Percentiles rank a stretch among this genome's conserved stretches.
phyloP scores from a whole-genome alignment of 2,797 vertebrate genomes.

The Hippopotamyrus pictus region DNA sequence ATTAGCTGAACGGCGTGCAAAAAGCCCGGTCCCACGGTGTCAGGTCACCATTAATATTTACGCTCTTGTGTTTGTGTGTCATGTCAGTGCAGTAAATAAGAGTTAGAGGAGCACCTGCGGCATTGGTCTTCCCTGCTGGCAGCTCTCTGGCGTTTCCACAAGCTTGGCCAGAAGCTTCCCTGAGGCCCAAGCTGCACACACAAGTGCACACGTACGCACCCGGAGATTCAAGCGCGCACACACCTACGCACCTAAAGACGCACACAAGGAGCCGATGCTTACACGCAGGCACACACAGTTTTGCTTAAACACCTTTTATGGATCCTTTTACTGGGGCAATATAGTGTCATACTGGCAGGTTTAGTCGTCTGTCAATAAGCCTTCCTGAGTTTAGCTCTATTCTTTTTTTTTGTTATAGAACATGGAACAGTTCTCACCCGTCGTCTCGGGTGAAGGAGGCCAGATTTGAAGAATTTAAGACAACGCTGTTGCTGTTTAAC shows the following conservation, averaged over 20 bases:
- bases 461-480: neutral
- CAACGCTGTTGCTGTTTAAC: neutral
- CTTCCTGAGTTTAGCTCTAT: neutral
- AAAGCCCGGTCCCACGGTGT: constrained; percentile 6
- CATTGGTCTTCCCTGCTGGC: constrained; percentile 13
- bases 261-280: neutral
- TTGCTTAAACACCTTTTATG: neutral
- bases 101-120: constrained; percentile 24
- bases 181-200: constrained; percentile 17
- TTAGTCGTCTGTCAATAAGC: neutral
- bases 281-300: neutral
- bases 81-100: constrained; percentile 19
- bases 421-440: neutral
- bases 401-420: neutral
- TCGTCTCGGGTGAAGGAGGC: neutral
- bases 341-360: neutral
- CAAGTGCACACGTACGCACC: constrained; percentile 25
- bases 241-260: neutral
- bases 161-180: neutral
- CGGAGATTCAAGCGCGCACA: neutral
- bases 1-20: neutral
- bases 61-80: constrained; percentile 24
- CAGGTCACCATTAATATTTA: neutral
- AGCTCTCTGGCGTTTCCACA: constrained; percentile 21
- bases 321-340: neutral